Evolutionary conservation across 2,113 vertebrate species (phyloP), one percentile per base, ranked within the genome.

Genomic region (Neofelis nebulosa): DNA sequence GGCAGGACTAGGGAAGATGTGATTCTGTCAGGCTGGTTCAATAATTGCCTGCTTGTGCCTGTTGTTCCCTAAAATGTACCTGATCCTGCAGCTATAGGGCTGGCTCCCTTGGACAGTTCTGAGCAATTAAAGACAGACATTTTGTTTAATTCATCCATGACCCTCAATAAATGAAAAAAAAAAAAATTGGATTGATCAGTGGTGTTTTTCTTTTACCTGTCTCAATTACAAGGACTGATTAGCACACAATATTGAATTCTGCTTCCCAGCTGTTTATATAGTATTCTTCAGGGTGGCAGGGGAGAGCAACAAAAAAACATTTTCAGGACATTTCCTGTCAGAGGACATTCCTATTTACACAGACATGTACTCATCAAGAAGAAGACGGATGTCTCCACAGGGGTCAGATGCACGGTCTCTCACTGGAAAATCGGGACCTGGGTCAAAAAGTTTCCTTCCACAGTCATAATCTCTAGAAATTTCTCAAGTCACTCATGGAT

Each of bases 161-260:
- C 36, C 57, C 36, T 84, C 41, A 15, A 15, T 38, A 65, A 88
- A 73, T 89, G 73, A 63, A 94, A 69, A 38, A 69, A 38, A 38
- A 38, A 93, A 73, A 90, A 82, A 74, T 25, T 74, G 52, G 69
- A 87, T 63, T 88, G 48, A n/a, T 66, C 65, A 25, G 65, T 66
- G 38, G 23, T 55, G 3, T 91, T 96, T 95, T 83, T 31, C 57
- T 69, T 96, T 93, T 68, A 57, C 61, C 41, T 78, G 80, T 57
- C 7, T 89, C 71, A 74, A 1, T 38, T 38, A 94, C 45, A 86
- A 41, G 68, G 10, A 50, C 27, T 80, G 63, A 61, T 66, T 19
- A 55, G 52, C 84, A 50, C 27, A 16, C 41, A 15, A 19, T 38
- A 36, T 9, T 80, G 66, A 85, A 52, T 25, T 76, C 8, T 21